Conservation (phyloP, 2,797 vertebrate genomes). For the Tokudaia muenninki region DNA sequence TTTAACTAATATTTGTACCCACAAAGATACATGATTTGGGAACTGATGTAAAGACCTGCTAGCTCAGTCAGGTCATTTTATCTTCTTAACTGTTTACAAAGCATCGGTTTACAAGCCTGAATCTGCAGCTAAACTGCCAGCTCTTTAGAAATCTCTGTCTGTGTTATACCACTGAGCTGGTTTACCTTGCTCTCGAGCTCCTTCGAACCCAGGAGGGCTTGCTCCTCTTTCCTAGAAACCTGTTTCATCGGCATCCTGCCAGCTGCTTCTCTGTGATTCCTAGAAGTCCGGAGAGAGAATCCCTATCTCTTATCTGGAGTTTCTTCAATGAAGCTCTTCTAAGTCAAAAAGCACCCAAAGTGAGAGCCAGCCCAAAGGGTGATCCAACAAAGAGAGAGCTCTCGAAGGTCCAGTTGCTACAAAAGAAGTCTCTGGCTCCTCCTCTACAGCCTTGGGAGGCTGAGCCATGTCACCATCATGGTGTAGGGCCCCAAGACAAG, state of each 20-base stretch:
- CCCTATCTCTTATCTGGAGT: not conserved
- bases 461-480: not conserved
- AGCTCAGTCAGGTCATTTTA: not conserved
- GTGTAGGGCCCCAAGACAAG: not conserved
- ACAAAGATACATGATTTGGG: not conserved
- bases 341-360: not conserved
- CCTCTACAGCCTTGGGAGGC: not conserved
- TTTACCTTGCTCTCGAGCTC: not conserved
- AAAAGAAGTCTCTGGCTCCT: not conserved
- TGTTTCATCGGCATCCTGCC: too few species aligned
- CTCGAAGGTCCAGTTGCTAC: not conserved
- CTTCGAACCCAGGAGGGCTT: not conserved
- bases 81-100: not conserved
- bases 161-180: not conserved
- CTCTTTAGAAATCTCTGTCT: not conserved
- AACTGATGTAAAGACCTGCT: not conserved
- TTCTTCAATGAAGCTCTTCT: not conserved
- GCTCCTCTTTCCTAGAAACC: not conserved
- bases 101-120: not conserved
- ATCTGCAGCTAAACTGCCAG: not conserved
- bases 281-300: not conserved
- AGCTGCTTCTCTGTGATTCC: not conserved
- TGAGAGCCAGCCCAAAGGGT: not conserved
- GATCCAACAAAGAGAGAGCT: not conserved
- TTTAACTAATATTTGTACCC: not conserved